phyloP scores from a whole-genome alignment of 1,140 invertebrate genomes.

The Tetraneura akinire region DNA sequence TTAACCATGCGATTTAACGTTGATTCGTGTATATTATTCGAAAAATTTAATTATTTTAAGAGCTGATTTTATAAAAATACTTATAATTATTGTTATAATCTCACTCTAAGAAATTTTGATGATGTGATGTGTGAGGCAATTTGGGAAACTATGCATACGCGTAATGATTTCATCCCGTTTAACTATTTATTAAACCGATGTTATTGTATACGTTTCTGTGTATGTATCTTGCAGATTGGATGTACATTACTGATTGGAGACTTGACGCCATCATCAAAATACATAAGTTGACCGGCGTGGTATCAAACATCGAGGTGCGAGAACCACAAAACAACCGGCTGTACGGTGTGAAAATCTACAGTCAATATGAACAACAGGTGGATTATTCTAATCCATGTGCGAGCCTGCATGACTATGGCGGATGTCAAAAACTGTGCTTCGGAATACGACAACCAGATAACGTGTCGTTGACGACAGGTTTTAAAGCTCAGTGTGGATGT shows the following conservation, averaged over 20 bases:
- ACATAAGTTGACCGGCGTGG: slow-evolving; percentile 83
- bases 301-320: slow-evolving; percentile 80
- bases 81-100: too few relatives aligned
- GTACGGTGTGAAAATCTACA: slow-evolving; percentile 91
- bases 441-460: slow-evolving; percentile 68
- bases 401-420: slow-evolving; percentile 71
- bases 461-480: slow-evolving; percentile 53
- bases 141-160: too few relatives aligned
- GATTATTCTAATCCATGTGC: slow-evolving; percentile 79
- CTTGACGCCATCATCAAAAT: slow-evolving; percentile 91
- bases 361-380: slow-evolving; percentile 66
- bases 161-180: too few relatives aligned
- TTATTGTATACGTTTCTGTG: too few relatives aligned
- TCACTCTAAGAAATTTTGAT: too few relatives aligned
- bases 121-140: too few relatives aligned
- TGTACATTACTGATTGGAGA: slow-evolving; percentile 98
- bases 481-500: slow-evolving; percentile 81
- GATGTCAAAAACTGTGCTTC: slow-evolving; percentile 95
- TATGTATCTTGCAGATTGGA: slow-evolving; percentile 68
- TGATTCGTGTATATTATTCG: too few relatives aligned
- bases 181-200: too few relatives aligned
- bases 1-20: too few relatives aligned
- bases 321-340: slow-evolving; percentile 88
- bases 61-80: too few relatives aligned
- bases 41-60: too few relatives aligned